These are phyloP conservation scores for Strigamia crassipes DNA, from an alignment of 2,888 invertebrate genomes.

Conservation along the genomic window DNA sequence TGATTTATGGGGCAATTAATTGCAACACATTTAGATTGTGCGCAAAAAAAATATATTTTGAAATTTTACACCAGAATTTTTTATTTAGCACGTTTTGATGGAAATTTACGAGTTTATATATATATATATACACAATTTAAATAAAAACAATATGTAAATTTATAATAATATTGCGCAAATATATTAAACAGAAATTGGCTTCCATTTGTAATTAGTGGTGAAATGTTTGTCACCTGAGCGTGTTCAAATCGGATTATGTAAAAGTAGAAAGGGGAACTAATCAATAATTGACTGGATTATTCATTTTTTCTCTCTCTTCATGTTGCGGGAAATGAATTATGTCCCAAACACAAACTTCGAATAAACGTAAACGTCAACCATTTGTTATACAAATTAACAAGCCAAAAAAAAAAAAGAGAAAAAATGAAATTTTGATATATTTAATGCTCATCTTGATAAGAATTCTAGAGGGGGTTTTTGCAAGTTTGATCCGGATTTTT, in stretches of 20 bases:
- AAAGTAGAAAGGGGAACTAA: slow-evolving; percentile 40
- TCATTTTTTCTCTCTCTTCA: slow-evolving; percentile 7
- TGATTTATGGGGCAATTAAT: too few species aligned
- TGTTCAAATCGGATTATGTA: slow-evolving; percentile 36
- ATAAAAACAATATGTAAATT: too few species aligned
- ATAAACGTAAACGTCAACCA: background rate
- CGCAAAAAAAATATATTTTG: too few species aligned
- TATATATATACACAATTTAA: too few species aligned
- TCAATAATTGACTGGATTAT: slow-evolving; percentile 35
- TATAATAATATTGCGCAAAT: background rate
- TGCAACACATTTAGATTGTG: too few species aligned
- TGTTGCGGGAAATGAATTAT: background rate
- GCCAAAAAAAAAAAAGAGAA: background rate
- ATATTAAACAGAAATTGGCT: background rate
- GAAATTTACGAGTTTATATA: too few species aligned
- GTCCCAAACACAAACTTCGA: background rate
- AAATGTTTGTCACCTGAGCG: slow-evolving; percentile 29
- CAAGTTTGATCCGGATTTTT: background rate
- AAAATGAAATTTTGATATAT: slow-evolving; percentile 38
- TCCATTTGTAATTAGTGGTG: background rate
- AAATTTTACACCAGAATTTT: too few species aligned
- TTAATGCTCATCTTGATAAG: slow-evolving; percentile 20
- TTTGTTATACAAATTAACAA: background rate
- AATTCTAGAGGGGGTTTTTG: background rate
- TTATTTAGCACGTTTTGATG: too few species aligned